Conservation (phyloP, 2,888 invertebrate species). For the Hipparchia semele region DNA sequence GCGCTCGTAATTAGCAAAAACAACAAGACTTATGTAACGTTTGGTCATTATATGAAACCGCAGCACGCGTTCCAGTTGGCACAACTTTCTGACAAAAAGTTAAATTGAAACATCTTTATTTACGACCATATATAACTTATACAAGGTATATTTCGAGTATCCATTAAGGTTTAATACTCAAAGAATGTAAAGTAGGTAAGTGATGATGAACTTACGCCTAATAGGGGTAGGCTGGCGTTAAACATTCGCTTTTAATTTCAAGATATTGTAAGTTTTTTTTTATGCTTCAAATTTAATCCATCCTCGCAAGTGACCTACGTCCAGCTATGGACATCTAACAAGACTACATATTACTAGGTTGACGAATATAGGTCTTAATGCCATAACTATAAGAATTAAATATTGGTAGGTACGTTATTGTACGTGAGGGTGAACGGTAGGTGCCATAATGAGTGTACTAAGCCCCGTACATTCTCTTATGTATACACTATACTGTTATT, state of each 20-base stretch:
- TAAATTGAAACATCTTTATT: constrained; percentile 64
- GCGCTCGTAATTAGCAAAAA: constrained; percentile 21
- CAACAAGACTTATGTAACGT: constrained; percentile 23
- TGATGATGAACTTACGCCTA: too few relatives aligned
- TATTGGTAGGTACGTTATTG: neutral
- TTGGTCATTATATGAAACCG: constrained; percentile 16
- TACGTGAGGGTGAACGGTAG: constrained; percentile 20
- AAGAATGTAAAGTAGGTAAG: too few relatives aligned
- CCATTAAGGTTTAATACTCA: too few relatives aligned
- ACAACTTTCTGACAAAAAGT: constrained; percentile 55
- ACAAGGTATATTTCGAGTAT: neutral
- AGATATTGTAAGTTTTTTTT: too few relatives aligned
- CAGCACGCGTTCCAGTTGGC: constrained; percentile 23
- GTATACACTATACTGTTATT: constrained; percentile 34
- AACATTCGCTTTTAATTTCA: too few relatives aligned
- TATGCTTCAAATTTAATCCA: too few relatives aligned
- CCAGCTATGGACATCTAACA: too few relatives aligned
- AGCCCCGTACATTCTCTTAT: constrained; percentile 32
- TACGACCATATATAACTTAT: constrained; percentile 11
- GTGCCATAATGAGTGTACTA: constrained; percentile 34
- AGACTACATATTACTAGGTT: too few relatives aligned
- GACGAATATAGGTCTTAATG: constrained; percentile 16
- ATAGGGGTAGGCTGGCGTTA: too few relatives aligned
- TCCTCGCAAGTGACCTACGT: too few relatives aligned
- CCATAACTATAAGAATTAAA: constrained; percentile 3